Percentiles rank a stretch among this genome's conserved stretches.
Conservation (phyloP, 2,113 vertebrate species). For the Euleptes europaea region DNA sequence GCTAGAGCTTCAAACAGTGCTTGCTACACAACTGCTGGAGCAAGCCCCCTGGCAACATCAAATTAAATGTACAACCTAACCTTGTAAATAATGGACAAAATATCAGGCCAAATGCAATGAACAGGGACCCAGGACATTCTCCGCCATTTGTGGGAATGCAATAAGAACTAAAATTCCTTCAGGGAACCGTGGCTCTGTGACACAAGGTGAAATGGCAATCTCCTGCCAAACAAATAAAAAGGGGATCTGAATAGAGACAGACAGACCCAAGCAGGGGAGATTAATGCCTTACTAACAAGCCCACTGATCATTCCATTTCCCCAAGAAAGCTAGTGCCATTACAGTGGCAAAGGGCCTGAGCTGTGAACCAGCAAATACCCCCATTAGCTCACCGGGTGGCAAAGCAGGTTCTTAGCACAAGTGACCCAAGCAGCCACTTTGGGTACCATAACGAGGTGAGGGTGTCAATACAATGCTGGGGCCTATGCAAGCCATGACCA, state of each 20-base stretch:
- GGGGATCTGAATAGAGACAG: background rate
- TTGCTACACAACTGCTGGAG: background rate
- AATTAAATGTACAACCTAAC: background rate
- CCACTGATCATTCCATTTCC: background rate
- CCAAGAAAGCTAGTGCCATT: background rate
- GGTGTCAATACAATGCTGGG: too few species aligned
- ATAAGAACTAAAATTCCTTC: background rate
- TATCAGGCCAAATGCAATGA: too few species aligned
- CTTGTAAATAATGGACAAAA: too few species aligned
- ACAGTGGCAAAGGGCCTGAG: background rate
- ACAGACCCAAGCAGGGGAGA: background rate
- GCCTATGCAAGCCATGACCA: too few species aligned
- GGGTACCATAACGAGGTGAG: too few species aligned
- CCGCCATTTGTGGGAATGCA: background rate
- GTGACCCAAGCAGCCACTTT: too few species aligned
- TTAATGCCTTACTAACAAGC: background rate
- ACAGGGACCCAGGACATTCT: background rate
- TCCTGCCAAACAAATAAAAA: background rate
- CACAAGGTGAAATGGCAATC: background rate
- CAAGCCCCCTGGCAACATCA: slow-evolving; percentile 19
- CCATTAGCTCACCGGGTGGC: background rate
- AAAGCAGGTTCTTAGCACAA: too few species aligned
- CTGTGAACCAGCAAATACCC: background rate
- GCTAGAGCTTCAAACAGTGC: background rate
- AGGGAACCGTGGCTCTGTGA: background rate